phyloP scores from a whole-genome alignment of 2,113 vertebrate species.

The Proterorhinus semilunaris region DNA sequence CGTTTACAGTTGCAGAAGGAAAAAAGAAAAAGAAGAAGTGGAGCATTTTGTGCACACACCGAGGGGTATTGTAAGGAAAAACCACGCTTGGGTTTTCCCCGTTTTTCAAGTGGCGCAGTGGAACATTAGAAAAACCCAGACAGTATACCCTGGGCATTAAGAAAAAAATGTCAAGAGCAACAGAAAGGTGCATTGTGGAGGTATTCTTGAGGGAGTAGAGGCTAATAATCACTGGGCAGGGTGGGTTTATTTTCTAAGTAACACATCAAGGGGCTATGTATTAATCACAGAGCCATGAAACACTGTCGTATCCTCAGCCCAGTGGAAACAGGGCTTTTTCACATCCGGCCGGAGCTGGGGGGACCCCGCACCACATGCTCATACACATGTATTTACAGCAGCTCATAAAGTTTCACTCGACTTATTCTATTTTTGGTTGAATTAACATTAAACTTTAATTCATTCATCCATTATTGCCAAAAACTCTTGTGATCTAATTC shows the following conservation, averaged over 20 bases:
- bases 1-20: slow-evolving; percentile 40
- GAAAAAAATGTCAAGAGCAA: slow-evolving; percentile 35
- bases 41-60: slow-evolving; percentile 48
- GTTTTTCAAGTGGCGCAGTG: slow-evolving; percentile 52
- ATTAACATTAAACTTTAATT: too few species aligned
- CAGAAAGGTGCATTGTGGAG: slow-evolving; percentile 70
- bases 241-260: slow-evolving; percentile 63
- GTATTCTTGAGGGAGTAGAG: slow-evolving; percentile 56
- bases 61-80: slow-evolving; percentile 60
- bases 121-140: slow-evolving; percentile 54
- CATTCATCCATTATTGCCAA: too few species aligned
- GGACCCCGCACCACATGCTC: slow-evolving; percentile 20
- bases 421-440: too few species aligned
- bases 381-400: slow-evolving; percentile 13
- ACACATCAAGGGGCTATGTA: slow-evolving; percentile 57
- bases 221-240: slow-evolving; percentile 55
- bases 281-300: slow-evolving; percentile 65
- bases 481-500: too few species aligned
- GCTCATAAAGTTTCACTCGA: too few species aligned
- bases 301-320: slow-evolving; percentile 37
- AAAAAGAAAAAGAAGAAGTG: slow-evolving; percentile 12
- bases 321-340: slow-evolving; percentile 59
- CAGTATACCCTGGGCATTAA: slow-evolving; percentile 56
- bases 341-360: slow-evolving; percentile 42
- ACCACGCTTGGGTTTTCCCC: slow-evolving; percentile 66